Evolutionary conservation across 2,888 invertebrate species (phyloP).

Genomic region (Cantharis rufa): DNA sequence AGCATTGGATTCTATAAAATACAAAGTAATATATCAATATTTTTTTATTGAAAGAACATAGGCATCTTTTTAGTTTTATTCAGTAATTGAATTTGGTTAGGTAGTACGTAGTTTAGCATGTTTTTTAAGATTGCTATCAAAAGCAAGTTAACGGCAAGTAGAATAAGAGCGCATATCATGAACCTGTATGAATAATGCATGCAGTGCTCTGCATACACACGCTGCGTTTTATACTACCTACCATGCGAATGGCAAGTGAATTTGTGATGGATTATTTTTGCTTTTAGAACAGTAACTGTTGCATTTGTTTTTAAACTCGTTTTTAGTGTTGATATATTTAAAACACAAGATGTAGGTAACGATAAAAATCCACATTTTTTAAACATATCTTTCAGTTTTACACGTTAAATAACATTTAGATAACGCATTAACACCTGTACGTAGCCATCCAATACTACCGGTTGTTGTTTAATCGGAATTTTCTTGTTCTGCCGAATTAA

Average conservation of each 20-base stretch:
- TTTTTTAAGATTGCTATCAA: conserved; percentile 3
- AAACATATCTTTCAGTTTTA: background rate
- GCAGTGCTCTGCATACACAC: conserved; percentile 28
- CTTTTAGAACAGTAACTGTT: background rate
- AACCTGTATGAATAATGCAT: conserved; percentile 30
- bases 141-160: conserved; percentile 7
- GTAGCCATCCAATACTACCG: background rate
- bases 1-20: background rate
- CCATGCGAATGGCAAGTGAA: conserved; percentile 32
- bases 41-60: background rate
- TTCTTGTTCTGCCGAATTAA: background rate
- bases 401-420: background rate
- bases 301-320: background rate
- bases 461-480: background rate
- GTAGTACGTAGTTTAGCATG: background rate
- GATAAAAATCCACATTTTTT: background rate
- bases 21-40: background rate
- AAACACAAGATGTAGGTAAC: background rate
- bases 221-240: conserved; percentile 24
- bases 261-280: conserved; percentile 31
- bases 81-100: conserved; percentile 1
- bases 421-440: background rate
- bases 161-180: conserved; percentile 22
- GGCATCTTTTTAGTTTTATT: background rate
- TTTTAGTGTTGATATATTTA: background rate